Percentiles rank a stretch among this genome's conserved stretches.
Evolutionary conservation across 2,113 vertebrate species (phyloP).

Genomic region (Oncorhynchus kisutch): DNA sequence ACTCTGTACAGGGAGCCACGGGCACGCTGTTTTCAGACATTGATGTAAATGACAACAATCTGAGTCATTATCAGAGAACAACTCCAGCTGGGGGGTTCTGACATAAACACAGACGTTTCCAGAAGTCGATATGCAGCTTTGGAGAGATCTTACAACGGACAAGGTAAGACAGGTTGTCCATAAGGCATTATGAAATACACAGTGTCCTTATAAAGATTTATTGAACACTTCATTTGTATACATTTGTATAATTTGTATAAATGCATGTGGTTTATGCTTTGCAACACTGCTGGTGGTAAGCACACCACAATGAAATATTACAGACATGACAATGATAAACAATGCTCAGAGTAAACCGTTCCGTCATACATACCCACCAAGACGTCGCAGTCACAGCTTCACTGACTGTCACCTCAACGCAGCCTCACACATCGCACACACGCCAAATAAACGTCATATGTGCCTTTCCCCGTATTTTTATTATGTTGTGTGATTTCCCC

Average conservation of each 20-base stretch:
- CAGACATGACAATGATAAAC: neutral
- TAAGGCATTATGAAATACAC: too few relatives aligned
- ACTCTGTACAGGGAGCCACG: conserved; percentile 16
- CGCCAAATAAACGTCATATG: conserved; percentile 19
- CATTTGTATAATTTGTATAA: neutral
- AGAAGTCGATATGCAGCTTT: neutral
- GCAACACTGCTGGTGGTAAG: neutral
- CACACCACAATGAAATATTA: neutral
- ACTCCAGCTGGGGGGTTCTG: neutral
- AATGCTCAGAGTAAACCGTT: neutral
- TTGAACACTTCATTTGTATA: neutral
- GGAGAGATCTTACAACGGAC: neutral
- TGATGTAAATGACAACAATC: conserved; percentile 39
- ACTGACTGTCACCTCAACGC: conserved; percentile 32
- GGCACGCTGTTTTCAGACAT: conserved; percentile 38
- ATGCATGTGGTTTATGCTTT: too few relatives aligned
- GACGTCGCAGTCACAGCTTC: neutral
- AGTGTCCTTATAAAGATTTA: neutral
- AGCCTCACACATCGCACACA: conserved; percentile 33
- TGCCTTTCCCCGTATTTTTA: conserved; percentile 38
- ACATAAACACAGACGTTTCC: neutral
- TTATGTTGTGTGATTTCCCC: conserved; percentile 43
- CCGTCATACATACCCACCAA: neutral
- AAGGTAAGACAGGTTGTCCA: too few relatives aligned
- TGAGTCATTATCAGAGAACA: conserved; percentile 31